Evolutionary conservation across 2,113 vertebrate species (phyloP), one percentile per base, ranked within the genome.

Genomic region (Haliaeetus leucogaster): DNA sequence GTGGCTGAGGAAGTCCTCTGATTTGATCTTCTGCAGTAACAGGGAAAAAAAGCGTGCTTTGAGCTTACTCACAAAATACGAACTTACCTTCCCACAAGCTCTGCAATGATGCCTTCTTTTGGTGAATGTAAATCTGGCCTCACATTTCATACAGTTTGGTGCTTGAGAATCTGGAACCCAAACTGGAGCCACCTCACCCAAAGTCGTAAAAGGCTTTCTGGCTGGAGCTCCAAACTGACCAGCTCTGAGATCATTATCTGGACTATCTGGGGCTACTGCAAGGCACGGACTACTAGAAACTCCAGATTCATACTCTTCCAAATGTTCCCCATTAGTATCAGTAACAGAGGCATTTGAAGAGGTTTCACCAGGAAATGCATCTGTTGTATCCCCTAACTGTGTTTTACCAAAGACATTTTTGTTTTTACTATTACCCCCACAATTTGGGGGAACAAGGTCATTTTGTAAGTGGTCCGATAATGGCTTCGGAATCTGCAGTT

Each of bases 111-210:
- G 99, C 91, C 99, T 99, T 97, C 99, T 98, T 98, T 99, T 99
- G 95, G 99, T 99, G 97, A 99, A 99, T 81, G 99, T 99, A 98
- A 99, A 99, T 98, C 99, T 99, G 97, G 98, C 98, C 96, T 99
- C 99, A 74, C 99, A 99, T 97, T 99, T 99, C 99, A 99, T 99
- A 91, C 99, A 99, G 93, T 99, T 98, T n/a, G 99, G 99, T 66
- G 99, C 99, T 98, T 99, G 99, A 86, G 99, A 99, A 98, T 99
- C 99, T 12, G 99, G 99, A 89, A 99, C 99, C 99, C 99, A 99
- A 61, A 99, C 98, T 19, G 99, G 99, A 96, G 99, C 99, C 32
- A 99, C 99, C 96, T 99, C 99, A 58, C 99, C 99, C 94, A 99
- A 98, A 73, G 98, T 98, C 15, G 98, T 98, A 97, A 98, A 98